Percentiles rank a stretch among this genome's conserved stretches.
Conservation (phyloP, 1,140 invertebrate species). For the Elysia chlorotica region DNA sequence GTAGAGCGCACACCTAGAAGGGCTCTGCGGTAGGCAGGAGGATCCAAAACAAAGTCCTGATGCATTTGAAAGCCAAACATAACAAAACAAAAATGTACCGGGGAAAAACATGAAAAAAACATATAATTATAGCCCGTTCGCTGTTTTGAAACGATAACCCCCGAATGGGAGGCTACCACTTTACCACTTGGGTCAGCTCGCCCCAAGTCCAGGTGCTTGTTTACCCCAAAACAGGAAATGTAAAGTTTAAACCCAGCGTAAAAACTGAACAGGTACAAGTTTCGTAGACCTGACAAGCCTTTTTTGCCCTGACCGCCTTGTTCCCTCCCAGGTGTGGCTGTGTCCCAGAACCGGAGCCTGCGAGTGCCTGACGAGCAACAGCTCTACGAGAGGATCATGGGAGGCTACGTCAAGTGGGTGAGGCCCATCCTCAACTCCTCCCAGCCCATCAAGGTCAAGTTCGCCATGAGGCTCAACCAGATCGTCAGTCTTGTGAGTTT, state of each 20-base stretch:
- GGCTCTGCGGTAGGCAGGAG: no score
- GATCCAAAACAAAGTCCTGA: no score
- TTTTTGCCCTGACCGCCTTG: background rate
- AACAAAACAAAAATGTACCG: no score
- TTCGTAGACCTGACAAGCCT: background rate
- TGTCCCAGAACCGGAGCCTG: background rate
- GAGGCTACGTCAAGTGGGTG: slow-evolving; percentile 50
- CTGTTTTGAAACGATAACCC: no score
- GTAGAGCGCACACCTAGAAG: no score
- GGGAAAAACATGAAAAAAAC: no score
- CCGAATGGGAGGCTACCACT: no score
- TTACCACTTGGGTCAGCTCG: background rate
- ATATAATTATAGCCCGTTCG: no score
- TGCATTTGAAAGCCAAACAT: no score
- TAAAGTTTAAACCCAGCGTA: background rate
- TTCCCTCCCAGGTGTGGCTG: background rate
- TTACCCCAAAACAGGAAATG: background rate
- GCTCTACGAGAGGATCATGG: slow-evolving; percentile 51
- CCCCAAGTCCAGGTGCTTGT: background rate
- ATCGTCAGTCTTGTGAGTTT: slow-evolving; percentile 56
- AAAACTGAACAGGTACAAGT: background rate
- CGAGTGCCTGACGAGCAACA: slow-evolving; percentile 60
- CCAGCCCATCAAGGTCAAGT: slow-evolving; percentile 42
- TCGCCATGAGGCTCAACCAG: slow-evolving; percentile 55
- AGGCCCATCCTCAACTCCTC: slow-evolving; percentile 47